Evolutionary conservation across 2,113 vertebrate species (phyloP).

Genomic region (Cyanoramphus novaezelandiae): DNA sequence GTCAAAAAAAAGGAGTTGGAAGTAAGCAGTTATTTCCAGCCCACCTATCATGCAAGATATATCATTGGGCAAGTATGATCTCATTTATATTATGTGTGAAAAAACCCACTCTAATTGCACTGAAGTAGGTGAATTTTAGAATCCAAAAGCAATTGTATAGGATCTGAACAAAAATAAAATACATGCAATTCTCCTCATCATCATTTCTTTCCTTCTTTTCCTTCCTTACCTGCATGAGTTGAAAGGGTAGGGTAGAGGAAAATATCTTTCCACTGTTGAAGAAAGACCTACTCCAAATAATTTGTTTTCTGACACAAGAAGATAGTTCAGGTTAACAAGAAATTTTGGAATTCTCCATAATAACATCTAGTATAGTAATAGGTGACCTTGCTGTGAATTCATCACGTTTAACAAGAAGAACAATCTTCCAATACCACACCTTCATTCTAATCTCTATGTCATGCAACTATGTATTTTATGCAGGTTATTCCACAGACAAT

Average conservation of each 20-base stretch:
- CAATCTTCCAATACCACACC: neutral
- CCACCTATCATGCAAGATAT: neutral
- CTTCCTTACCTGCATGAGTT: neutral
- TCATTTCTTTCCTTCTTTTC: neutral
- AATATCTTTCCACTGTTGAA: neutral
- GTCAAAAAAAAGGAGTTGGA: neutral
- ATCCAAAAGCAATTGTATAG: neutral
- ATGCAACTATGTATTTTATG: neutral
- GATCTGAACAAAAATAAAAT: neutral
- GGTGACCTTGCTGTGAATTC: neutral
- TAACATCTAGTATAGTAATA: neutral
- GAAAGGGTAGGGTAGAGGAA: neutral
- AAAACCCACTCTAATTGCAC: neutral
- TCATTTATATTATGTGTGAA: neutral
- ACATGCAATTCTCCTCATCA: neutral
- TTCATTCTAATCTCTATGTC: neutral
- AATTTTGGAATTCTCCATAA: neutral
- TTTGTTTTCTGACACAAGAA: neutral
- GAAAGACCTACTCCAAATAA: neutral
- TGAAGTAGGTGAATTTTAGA: neutral
- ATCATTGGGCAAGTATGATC: neutral
- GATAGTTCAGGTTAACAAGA: neutral
- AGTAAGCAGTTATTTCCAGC: neutral
- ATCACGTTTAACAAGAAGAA: neutral
- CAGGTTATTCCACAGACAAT: neutral